Base-by-base conservation (phyloP, 2,888 invertebrate genomes). In the Poecilus cupreus region DNA sequence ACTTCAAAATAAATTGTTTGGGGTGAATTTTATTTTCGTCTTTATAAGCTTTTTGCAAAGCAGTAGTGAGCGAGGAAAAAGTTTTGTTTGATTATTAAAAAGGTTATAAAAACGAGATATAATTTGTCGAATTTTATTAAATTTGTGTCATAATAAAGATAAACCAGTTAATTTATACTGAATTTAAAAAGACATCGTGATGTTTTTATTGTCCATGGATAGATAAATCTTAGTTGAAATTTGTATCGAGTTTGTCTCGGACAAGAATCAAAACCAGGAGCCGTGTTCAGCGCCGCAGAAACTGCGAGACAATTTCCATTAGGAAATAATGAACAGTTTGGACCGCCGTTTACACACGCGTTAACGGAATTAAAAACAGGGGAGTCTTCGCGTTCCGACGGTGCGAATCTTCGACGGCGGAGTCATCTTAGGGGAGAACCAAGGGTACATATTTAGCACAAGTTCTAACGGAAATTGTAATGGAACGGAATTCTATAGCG, bases 311-410 rank as follows among this genome's bases (percentile, higher is more conserved):
- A 80, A 80, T 80, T 54, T 72, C 80, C 57, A 80, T 80, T 80
- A 80, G 70, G 70, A 54, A 80, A 57, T 72, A 80, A 80, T 72
- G 72, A 72, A 80, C 80, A 80, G 32, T 80, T 72, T 43, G 54
- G 54, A 32, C 26, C 70, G 72, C 43, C 51, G 54, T 72, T 72
- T 80, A 72, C 72, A 80, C 80, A 68, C 37, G 54, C 72, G 70
- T 80, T 80, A 80, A 57, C 80, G 80, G 72, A 80, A 80, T 70
- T 80, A 72, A 80, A 80, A 80, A 80, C 72, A 70, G 72, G 64
- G 78, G 78, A 51, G 18, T 8, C 72, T 37, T 13, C 11, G 26
- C 74, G 43, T 37, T 64, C 80, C 72, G 80, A n/a, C 70, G 70
- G 68, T 64, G 51, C 37, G 64, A 68, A 68, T 74, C 49, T 46